Base-by-base conservation (phyloP, 2,797 vertebrate species). In the Thalassophryne amazonica region DNA sequence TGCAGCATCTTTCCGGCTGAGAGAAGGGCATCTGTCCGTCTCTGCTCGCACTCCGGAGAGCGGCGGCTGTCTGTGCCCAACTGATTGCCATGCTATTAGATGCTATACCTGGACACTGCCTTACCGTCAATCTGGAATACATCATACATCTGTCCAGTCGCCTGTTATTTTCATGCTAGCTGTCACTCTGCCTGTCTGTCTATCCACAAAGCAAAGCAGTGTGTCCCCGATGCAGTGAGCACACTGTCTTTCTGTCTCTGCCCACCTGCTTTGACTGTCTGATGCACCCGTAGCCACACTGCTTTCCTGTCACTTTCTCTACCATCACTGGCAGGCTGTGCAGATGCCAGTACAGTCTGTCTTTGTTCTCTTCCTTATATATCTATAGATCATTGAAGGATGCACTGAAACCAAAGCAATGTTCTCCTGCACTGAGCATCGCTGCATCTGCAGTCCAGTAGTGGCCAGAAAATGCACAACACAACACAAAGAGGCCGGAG, bases 11-110 rank as follows among this genome's bases (percentile, higher is more conserved):
- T 66, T 66, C 72, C 68, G 53, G 58, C 55, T 20, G 22, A 56
- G 72, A 77, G 79, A 80, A 85, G 83, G 82, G 78, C 82, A 84
- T 88, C 80, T 81, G 84, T 80, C 83, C 34, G 62, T 81, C 68
- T 63, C 51, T 3, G 24, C 61, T 49, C 23, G 32, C 62, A 58
- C 60, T 58, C 12, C 16, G 51, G 47, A 33, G 16, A 36, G 65
- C 37, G 8, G 64, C 70, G 65, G 69, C 73, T 85, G 80, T 60
- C 74, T 2, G 13, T 35, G 59, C 54, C 48, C 47, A 60, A 36
- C 52, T 36, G 50, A 35, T 64, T 20, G 45, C 27, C 4, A 37
- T 33, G 66, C 59, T 58, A 39, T 75, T 70, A 71, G 52, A 67
- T 19, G 27, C 54, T 30, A 27, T 78, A 77, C 70, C 74, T 73